Conservation (phyloP, 2,888 invertebrate genomes). For the Argyresthia albistria region DNA sequence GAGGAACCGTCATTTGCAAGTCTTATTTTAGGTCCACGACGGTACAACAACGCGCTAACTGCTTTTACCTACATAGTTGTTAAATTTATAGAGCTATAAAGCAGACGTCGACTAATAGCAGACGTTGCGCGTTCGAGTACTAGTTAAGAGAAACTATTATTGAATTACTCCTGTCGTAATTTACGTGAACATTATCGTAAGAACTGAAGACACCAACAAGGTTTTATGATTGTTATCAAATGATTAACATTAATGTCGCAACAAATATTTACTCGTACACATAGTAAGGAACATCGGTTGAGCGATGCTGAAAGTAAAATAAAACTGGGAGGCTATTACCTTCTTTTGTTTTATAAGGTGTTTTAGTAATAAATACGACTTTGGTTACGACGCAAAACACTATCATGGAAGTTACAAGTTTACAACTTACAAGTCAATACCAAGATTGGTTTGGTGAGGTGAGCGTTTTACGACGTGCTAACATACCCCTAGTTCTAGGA, state of each 20-base stretch:
- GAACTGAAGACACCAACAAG: not conserved
- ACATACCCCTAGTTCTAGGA: slow-evolving; percentile 25
- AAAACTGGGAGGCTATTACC: too few species aligned
- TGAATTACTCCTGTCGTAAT: not conserved
- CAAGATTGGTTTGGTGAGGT: slow-evolving; percentile 34
- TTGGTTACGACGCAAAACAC: too few species aligned
- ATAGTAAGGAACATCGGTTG: too few species aligned
- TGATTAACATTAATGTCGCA: too few species aligned
- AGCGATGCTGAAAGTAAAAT: too few species aligned
- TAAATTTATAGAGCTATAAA: slow-evolving; percentile 6
- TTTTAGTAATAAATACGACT: too few species aligned
- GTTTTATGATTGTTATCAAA: not conserved
- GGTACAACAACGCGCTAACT: slow-evolving; percentile 2
- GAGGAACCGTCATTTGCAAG: not conserved
- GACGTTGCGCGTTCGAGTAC: not conserved
- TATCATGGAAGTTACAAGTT: too few species aligned
- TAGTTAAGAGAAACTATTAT: not conserved
- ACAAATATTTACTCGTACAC: too few species aligned
- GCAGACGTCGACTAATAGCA: slow-evolving; percentile 2
- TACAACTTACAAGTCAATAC: too few species aligned
- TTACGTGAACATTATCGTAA: not conserved
- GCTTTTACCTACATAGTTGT: slow-evolving; percentile 1
- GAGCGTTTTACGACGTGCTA: slow-evolving; percentile 57
- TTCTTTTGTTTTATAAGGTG: too few species aligned
- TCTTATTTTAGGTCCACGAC: not conserved